Conservation (phyloP, 1,140 invertebrate genomes). For the Plodia interpunctella region DNA sequence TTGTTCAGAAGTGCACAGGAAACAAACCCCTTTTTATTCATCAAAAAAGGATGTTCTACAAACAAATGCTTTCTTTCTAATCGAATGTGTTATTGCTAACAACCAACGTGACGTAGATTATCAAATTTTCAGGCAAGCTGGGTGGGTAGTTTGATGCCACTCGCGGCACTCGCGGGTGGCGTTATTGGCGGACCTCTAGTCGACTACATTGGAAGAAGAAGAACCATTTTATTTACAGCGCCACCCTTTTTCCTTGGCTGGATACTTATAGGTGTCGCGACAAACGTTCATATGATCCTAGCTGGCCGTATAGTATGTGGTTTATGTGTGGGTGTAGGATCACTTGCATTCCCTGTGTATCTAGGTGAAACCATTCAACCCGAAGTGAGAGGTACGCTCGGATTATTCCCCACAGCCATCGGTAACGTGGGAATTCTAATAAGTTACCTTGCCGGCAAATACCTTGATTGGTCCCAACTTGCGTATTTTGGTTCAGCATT, state of each 20-base stretch:
- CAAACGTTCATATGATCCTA: constrained; percentile 83
- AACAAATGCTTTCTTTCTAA: no score
- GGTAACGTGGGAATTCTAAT: constrained; percentile 92
- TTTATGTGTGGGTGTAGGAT: constrained; percentile 91
- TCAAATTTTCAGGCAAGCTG: constrained; percentile 85
- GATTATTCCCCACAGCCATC: constrained; percentile 91
- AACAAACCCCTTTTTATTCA: no score
- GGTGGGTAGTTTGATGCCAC: constrained; percentile 93
- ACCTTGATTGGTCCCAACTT: constrained; percentile 87
- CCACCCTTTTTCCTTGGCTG: constrained; percentile 92
- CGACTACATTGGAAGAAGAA: constrained; percentile 90
- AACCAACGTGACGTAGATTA: constrained; percentile 6
- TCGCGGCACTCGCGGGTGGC: constrained; percentile 90
- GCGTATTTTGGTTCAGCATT: constrained; percentile 86
- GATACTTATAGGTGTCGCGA: constrained; percentile 85
- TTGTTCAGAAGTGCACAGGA: no score
- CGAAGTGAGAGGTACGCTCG: constrained; percentile 91
- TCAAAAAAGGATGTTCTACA: background rate
- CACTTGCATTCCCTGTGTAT: constrained; percentile 92
- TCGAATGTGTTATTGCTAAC: no score
- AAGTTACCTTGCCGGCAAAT: constrained; percentile 86
- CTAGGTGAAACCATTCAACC: constrained; percentile 94
- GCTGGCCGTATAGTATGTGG: constrained; percentile 88
- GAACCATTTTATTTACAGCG: constrained; percentile 87
- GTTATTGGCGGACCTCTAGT: constrained; percentile 91